These are phyloP conservation scores for Umimayanthus kanabou DNA, from an alignment of 92 coral and sea anemone genomes.

Conservation along the genomic window DNA sequence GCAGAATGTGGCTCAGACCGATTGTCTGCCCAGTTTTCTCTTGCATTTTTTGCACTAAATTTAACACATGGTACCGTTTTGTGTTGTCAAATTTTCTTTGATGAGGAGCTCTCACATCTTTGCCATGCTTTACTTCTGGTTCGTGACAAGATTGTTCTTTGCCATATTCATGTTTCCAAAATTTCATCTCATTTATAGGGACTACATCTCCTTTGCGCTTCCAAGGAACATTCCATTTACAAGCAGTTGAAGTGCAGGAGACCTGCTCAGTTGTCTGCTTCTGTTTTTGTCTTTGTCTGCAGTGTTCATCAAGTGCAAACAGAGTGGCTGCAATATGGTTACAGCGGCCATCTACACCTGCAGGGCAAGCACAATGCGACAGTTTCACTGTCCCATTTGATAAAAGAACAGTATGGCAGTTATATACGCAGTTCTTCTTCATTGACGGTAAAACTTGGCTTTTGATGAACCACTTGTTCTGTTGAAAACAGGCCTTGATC, in stretches of 20 bases:
- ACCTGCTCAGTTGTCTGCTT: neutral
- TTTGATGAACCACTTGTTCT: constrained; percentile 23
- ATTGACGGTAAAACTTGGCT: constrained; percentile 38
- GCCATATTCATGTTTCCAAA: constrained; percentile 39
- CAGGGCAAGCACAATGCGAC: constrained; percentile 28
- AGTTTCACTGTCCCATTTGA: neutral
- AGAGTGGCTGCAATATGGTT: constrained; percentile 41
- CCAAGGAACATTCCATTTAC: constrained; percentile 41
- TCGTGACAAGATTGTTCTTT: neutral
- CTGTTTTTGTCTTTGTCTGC: constrained; percentile 1
- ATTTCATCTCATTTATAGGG: constrained; percentile 39
- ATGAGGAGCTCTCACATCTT: constrained; percentile 47
- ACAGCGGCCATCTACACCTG: constrained; percentile 37
- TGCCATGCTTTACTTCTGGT: constrained; percentile 14
- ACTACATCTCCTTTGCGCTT: constrained; percentile 55
- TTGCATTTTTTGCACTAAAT: constrained; percentile 24
- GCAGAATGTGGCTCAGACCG: constrained; percentile 42
- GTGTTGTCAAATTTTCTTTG: constrained; percentile 18
- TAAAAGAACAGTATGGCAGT: neutral
- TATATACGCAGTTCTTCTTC: constrained; percentile 7
- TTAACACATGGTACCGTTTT: constrained; percentile 10
- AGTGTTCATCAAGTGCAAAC: constrained; percentile 41
- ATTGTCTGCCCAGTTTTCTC: constrained; percentile 48
- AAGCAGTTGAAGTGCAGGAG: constrained; percentile 9
- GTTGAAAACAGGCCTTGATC: neutral